phyloP scores from a whole-genome alignment of 2,797 vertebrate genomes.

The Sus cebifrons region DNA sequence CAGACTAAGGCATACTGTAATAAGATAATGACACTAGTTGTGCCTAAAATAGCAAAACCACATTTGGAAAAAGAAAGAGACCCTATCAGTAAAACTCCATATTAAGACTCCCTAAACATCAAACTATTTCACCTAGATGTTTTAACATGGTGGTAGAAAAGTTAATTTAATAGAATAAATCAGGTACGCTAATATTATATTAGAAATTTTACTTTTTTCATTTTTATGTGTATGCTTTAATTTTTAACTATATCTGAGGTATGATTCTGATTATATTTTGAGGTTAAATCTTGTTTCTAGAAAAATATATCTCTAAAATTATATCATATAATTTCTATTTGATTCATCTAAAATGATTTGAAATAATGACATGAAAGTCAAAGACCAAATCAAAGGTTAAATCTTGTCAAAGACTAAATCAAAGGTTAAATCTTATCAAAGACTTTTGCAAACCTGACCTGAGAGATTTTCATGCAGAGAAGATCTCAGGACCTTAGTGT shows the following conservation, averaged over 20 bases:
- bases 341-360: constrained; percentile 6
- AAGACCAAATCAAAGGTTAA: constrained; percentile 43
- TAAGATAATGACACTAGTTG: background rate
- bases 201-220: background rate
- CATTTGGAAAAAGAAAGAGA: background rate
- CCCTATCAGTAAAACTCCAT: background rate
- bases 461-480: background rate
- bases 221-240: background rate
- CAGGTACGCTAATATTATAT: background rate
- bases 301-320: constrained; percentile 15
- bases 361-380: constrained; percentile 20
- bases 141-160: background rate
- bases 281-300: background rate
- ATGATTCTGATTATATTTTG: background rate
- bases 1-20: background rate
- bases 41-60: background rate
- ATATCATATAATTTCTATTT: background rate
- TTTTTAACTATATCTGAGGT: background rate
- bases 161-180: background rate
- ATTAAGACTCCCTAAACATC: background rate
- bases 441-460: background rate
- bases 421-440: no score
- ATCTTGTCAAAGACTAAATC: background rate
- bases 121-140: background rate
- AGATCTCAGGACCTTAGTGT: background rate